Conservation (phyloP, 2,113 vertebrate genomes). For the Picathartes gymnocephalus region DNA sequence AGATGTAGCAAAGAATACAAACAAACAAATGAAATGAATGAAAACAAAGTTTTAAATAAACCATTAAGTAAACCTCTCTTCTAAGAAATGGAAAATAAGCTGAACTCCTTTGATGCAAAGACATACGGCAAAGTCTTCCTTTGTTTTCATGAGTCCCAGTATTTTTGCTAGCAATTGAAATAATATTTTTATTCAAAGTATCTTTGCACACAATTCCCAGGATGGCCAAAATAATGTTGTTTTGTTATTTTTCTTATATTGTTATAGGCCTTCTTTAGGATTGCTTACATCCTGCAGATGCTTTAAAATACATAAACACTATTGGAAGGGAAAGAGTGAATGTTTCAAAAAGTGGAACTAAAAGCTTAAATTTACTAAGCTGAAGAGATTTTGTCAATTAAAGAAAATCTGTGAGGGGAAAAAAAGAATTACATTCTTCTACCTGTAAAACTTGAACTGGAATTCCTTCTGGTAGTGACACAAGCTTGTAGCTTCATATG, state of each 20-base stretch:
- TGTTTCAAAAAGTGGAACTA: background rate
- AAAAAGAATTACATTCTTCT: background rate
- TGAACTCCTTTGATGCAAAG: background rate
- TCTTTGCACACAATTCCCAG: background rate
- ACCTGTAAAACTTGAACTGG: background rate
- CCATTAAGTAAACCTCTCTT: background rate
- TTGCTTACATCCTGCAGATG: background rate
- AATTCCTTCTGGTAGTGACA: background rate
- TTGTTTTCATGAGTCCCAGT: background rate
- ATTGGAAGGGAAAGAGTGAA: background rate
- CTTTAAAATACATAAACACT: background rate
- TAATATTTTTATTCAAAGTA: background rate
- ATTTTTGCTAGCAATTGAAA: background rate
- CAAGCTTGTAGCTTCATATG: background rate
- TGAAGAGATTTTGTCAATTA: background rate
- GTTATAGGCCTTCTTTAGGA: background rate
- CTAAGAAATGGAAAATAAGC: background rate
- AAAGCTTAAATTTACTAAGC: background rate
- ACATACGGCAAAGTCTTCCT: background rate
- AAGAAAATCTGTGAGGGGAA: accelerated
- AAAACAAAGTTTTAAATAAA: background rate
- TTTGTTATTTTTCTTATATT: background rate
- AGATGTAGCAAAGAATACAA: background rate
- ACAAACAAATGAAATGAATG: no score
- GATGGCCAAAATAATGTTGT: background rate